A percentile compares a stretch with the other conserved stretches of the same genome.
phyloP scores from a whole-genome alignment of 2,888 invertebrate genomes.

The Drosophila nigricruria region DNA sequence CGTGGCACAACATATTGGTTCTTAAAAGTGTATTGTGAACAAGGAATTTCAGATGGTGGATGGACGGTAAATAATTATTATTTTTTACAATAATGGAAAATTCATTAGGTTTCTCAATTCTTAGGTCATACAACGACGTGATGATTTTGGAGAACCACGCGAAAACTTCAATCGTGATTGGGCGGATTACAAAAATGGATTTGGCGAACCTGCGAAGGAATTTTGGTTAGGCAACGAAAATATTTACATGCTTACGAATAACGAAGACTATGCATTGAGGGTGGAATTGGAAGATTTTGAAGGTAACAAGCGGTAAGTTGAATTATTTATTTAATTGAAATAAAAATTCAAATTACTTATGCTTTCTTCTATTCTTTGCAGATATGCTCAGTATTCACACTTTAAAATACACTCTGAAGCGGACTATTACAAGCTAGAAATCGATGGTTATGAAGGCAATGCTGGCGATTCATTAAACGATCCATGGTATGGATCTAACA shows the following conservation, averaged over 20 bases:
- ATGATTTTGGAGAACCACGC: conserved; percentile 94
- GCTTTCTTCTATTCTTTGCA: conserved; percentile 78
- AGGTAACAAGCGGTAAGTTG: conserved; percentile 92
- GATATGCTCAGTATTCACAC: conserved; percentile 95
- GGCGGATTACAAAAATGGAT: conserved; percentile 96
- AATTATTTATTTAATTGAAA: background rate
- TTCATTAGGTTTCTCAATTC: background rate
- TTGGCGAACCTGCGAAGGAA: conserved; percentile 95
- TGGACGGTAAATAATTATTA: conserved; percentile 92
- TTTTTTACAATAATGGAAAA: too few species aligned
- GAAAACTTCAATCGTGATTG: conserved; percentile 97
- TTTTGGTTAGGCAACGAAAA: conserved; percentile 98
- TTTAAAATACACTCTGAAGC: conserved; percentile 96
- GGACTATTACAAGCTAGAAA: conserved; percentile 96
- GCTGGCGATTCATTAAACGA: conserved; percentile 96
- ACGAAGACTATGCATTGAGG: conserved; percentile 94
- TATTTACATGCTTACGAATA: conserved; percentile 96
- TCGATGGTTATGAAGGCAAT: conserved; percentile 96
- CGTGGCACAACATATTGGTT: conserved; percentile 97
- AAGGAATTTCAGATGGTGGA: conserved; percentile 94
- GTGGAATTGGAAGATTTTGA: conserved; percentile 97
- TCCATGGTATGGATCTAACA: conserved; percentile 97
- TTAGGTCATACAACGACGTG: conserved; percentile 95
- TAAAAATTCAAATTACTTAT: background rate
- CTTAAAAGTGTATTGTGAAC: conserved; percentile 95